Conservation (phyloP, 2,888 invertebrate genomes). For the Platycnemis pennipes region DNA sequence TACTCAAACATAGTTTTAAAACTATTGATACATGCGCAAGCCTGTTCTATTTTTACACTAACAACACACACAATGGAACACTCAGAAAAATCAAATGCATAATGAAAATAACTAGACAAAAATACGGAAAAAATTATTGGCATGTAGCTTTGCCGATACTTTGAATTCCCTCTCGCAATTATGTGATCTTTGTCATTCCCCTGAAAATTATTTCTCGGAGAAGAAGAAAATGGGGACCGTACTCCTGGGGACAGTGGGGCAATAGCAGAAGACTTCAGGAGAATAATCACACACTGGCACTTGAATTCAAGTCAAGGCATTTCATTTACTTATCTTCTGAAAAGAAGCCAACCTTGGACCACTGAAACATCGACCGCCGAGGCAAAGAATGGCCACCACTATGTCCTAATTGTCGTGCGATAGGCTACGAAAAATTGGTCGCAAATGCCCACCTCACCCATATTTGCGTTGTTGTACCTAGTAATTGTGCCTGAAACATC, state of each 20-base stretch:
- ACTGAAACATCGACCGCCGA: neutral
- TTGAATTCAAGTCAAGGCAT: neutral
- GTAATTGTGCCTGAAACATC: too few species aligned
- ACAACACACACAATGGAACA: too few species aligned
- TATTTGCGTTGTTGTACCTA: too few species aligned
- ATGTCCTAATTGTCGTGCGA: too few species aligned
- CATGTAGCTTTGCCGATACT: neutral
- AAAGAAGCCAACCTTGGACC: slow-evolving; percentile 1
- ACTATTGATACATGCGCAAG: too few species aligned
- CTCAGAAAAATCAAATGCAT: too few species aligned
- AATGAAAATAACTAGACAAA: too few species aligned
- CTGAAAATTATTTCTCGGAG: neutral
- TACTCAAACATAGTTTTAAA: too few species aligned
- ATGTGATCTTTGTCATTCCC: neutral
- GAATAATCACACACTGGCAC: neutral
- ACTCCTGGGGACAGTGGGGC: neutral
- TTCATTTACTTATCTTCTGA: neutral
- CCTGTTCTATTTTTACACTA: too few species aligned
- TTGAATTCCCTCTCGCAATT: neutral
- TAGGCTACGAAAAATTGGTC: too few species aligned
- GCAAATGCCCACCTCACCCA: too few species aligned
- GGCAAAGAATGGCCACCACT: neutral
- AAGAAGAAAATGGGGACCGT: neutral
- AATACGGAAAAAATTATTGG: too few species aligned
- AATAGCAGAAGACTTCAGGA: neutral